Evolutionary conservation across 2,888 invertebrate species (phyloP).

Genomic region (Temnothorax rugatulus): DNA sequence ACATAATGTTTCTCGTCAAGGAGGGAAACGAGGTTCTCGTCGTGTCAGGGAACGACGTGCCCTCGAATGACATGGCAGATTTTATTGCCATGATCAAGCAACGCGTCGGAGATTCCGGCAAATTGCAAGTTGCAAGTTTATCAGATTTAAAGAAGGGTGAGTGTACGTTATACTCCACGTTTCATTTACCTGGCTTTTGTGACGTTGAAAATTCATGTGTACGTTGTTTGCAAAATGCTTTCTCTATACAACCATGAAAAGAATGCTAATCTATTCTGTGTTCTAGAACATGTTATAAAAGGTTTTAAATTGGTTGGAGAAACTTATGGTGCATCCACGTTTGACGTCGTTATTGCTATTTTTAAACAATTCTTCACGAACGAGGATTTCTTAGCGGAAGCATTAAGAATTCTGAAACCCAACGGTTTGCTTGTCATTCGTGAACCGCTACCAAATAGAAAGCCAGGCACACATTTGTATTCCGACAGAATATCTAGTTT

Average conservation of each 20-base stretch:
- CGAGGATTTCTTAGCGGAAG: constrained; percentile 87
- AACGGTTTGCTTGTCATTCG: constrained; percentile 88
- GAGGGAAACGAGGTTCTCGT: constrained; percentile 56
- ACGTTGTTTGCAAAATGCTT: not conserved
- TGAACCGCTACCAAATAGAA: constrained; percentile 84
- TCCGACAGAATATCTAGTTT: constrained; percentile 87
- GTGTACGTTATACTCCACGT: constrained; percentile 72
- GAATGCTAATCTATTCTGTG: not conserved
- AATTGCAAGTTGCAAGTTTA: constrained; percentile 88
- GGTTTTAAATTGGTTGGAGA: constrained; percentile 20
- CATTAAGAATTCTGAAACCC: constrained; percentile 89
- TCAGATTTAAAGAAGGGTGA: constrained; percentile 89
- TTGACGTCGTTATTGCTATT: constrained; percentile 89
- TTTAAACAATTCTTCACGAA: constrained; percentile 83
- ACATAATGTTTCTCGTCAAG: constrained; percentile 58
- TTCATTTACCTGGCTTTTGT: not conserved
- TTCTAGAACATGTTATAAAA: too few species aligned
- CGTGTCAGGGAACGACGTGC: constrained; percentile 57
- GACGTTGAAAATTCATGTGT: not conserved
- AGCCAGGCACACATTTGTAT: constrained; percentile 59
- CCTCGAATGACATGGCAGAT: constrained; percentile 74
- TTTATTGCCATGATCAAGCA: constrained; percentile 87
- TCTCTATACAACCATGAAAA: not conserved
- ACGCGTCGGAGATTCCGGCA: constrained; percentile 85
- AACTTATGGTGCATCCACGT: constrained; percentile 86